Evolutionary conservation across 2,113 vertebrate species (phyloP).

Genomic region (Phaethon lepturus): DNA sequence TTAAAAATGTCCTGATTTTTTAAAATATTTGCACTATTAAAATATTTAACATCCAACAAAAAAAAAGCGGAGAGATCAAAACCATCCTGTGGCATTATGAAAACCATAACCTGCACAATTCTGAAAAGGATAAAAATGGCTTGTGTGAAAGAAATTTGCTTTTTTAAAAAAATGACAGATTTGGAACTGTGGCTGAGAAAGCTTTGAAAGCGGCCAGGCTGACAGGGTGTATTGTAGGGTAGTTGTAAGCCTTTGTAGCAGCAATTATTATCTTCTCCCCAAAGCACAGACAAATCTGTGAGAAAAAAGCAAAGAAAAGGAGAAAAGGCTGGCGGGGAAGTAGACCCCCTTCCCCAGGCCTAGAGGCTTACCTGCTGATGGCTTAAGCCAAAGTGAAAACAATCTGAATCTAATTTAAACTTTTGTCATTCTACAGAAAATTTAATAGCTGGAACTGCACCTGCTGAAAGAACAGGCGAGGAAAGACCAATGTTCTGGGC

Average conservation of each 20-base stretch:
- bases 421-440: slow-evolving; percentile 19
- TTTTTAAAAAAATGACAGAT: not conserved
- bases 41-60: not conserved
- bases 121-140: not conserved
- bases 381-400: slow-evolving; percentile 45
- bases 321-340: not conserved
- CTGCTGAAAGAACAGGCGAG: not conserved
- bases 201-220: slow-evolving; percentile 16
- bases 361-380: not conserved
- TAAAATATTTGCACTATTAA: slow-evolving; percentile 3
- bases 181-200: not conserved
- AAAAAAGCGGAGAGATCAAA: not conserved
- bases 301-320: not conserved
- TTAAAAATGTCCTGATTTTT: not conserved
- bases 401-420: slow-evolving; percentile 42
- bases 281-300: not conserved
- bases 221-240: not conserved
- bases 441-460: slow-evolving; percentile 19
- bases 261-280: slow-evolving; percentile 13
- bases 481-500: not conserved
- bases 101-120: not conserved
- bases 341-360: not conserved
- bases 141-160: not conserved
- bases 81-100: not conserved
- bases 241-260: slow-evolving; percentile 1